These are phyloP conservation scores for Diaphora mendica DNA, from an alignment of 2,888 invertebrate species.

Conservation along the genomic window DNA sequence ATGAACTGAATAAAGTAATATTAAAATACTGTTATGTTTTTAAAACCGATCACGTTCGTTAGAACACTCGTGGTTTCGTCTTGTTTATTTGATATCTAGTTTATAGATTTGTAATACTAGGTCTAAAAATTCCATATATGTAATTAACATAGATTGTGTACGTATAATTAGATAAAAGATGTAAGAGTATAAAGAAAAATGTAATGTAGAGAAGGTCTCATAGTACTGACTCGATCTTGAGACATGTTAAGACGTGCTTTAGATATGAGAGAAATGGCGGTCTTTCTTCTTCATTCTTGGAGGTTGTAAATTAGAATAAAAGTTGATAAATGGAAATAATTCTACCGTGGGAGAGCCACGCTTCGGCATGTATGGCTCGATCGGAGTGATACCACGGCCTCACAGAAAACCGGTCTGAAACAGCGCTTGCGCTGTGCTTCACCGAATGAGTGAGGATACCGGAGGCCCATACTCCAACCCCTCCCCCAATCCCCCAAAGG, in stretches of 20 bases:
- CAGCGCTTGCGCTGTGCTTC: too few relatives aligned
- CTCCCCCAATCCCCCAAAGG: too few relatives aligned
- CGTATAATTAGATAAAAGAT: not conserved
- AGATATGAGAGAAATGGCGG: not conserved
- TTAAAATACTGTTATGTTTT: not conserved
- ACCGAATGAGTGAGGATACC: too few relatives aligned
- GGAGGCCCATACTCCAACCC: too few relatives aligned
- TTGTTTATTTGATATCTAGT: not conserved
- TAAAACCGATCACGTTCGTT: not conserved
- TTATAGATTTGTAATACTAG: not conserved
- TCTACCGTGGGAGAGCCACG: too few relatives aligned
- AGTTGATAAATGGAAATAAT: not conserved
- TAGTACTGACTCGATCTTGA: not conserved
- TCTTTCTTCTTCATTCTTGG: not conserved
- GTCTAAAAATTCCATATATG: not conserved
- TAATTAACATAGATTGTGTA: not conserved
- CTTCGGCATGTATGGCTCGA: too few relatives aligned
- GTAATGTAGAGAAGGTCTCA: not conserved
- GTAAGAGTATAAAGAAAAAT: not conserved
- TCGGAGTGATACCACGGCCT: too few relatives aligned
- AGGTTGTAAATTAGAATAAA: too few relatives aligned
- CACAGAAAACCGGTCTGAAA: too few relatives aligned
- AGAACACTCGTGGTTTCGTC: not conserved
- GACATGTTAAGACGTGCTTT: not conserved
- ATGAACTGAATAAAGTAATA: not conserved